Evolutionary conservation across 35 echinoderm and acorn worm genomes (phyloP).

Genomic region (Heliocidaris tuberculata): DNA sequence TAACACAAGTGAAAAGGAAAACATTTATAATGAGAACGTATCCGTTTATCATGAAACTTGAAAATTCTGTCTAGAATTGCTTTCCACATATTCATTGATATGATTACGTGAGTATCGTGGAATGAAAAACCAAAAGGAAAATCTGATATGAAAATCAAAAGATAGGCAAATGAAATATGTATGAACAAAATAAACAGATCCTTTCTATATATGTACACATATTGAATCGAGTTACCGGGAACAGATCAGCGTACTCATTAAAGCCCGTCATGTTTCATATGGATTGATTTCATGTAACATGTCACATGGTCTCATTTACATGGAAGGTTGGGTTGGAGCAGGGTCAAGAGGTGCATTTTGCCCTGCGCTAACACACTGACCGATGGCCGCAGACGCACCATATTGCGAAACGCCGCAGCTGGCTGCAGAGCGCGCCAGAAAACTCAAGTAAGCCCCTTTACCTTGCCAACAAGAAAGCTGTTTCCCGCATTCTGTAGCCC

Average conservation of each 20-base stretch:
- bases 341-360: slow-evolving; percentile 7
- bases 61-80: too few species aligned
- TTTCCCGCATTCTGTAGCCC: slow-evolving; percentile 29
- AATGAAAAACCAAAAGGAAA: too few species aligned
- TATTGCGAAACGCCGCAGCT: neutral
- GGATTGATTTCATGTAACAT: neutral
- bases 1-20: neutral
- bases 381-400: neutral
- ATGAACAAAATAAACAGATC: too few species aligned
- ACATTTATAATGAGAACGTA: too few species aligned
- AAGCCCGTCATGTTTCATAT: too few species aligned
- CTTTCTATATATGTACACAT: too few species aligned
- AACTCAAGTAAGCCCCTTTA: neutral
- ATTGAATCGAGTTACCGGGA: neutral
- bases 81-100: too few species aligned
- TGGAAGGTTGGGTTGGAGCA: neutral
- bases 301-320: neutral
- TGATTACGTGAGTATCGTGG: too few species aligned
- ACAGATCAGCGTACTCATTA: neutral
- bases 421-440: slow-evolving; percentile 15
- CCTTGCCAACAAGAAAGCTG: neutral
- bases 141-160: too few species aligned
- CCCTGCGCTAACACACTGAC: neutral
- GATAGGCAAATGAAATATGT: too few species aligned
- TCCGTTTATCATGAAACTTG: too few species aligned